phyloP scores from a whole-genome alignment of 2,113 vertebrate genomes.

The Hemichromis elongatus region DNA sequence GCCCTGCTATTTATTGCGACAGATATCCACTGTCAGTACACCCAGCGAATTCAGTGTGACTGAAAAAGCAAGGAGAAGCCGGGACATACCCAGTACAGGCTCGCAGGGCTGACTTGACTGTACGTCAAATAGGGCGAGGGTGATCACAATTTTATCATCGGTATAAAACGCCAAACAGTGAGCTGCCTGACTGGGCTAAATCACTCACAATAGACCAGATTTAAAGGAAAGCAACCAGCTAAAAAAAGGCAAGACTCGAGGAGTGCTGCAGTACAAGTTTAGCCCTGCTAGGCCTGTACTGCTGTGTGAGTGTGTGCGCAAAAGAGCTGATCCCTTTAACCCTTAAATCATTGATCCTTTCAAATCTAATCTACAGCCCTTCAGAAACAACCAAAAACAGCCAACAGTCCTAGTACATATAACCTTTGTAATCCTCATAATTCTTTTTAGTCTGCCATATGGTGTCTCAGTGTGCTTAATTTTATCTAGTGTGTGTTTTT shows the following conservation, averaged over 20 bases:
- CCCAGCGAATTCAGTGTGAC: not conserved
- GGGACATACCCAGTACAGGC: not conserved
- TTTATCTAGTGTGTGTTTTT: not conserved
- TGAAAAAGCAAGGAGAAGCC: not conserved
- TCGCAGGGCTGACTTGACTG: not conserved
- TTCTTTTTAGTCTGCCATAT: not conserved
- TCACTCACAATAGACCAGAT: not conserved
- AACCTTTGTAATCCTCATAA: not conserved
- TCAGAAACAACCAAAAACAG: not conserved
- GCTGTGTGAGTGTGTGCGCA: not conserved
- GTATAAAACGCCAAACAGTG: not conserved
- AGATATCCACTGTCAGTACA: not conserved
- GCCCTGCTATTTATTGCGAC: not conserved
- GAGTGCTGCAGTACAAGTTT: not conserved
- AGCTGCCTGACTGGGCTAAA: not conserved
- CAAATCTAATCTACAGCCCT: not conserved
- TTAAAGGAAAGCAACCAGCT: not conserved
- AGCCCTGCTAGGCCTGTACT: not conserved
- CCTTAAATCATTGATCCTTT: not conserved
- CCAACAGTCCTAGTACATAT: not conserved
- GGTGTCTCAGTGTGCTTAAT: not conserved
- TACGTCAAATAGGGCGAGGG: no score
- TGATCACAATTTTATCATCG: not conserved
- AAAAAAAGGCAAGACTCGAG: not conserved
- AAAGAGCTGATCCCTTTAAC: not conserved